These are phyloP conservation scores for Chrysina gloriosa DNA, from an alignment of 2,888 invertebrate genomes.

Conservation along the genomic window DNA sequence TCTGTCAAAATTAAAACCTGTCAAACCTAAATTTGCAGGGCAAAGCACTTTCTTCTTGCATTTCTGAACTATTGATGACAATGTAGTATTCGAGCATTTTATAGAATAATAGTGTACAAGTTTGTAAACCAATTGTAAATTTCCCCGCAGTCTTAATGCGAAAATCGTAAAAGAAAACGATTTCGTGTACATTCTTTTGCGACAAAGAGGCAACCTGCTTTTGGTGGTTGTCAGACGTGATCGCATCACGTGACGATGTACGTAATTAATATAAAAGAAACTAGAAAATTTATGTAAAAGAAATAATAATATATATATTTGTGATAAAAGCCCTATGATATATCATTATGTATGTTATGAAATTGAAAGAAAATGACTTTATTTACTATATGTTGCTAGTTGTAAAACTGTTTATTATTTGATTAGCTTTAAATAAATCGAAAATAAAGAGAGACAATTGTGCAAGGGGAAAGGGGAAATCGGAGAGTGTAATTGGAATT, in stretches of 20 bases:
- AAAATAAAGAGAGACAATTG: background rate
- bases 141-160: no score
- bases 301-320: constrained; percentile 34
- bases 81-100: no score
- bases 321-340: constrained; percentile 25
- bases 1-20: no score
- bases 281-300: constrained; percentile 34
- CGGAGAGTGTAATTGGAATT: background rate
- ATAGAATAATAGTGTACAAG: no score
- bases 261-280: constrained; percentile 33
- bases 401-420: constrained; percentile 32
- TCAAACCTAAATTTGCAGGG: no score
- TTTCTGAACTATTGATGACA: no score
- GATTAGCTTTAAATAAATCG: constrained; percentile 24
- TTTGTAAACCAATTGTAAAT: no score
- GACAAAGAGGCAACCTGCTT: background rate
- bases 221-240: constrained; percentile 8
- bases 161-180: no score
- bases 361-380: constrained; percentile 10
- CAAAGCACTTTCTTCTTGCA: no score
- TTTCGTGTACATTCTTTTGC: constrained; percentile 19
- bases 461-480: background rate
- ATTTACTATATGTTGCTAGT: constrained; percentile 36
- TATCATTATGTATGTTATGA: constrained; percentile 26
- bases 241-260: constrained; percentile 34